Evolutionary conservation across 2,113 vertebrate genomes (phyloP).

Genomic region (Paracyprichromis sp.): DNA sequence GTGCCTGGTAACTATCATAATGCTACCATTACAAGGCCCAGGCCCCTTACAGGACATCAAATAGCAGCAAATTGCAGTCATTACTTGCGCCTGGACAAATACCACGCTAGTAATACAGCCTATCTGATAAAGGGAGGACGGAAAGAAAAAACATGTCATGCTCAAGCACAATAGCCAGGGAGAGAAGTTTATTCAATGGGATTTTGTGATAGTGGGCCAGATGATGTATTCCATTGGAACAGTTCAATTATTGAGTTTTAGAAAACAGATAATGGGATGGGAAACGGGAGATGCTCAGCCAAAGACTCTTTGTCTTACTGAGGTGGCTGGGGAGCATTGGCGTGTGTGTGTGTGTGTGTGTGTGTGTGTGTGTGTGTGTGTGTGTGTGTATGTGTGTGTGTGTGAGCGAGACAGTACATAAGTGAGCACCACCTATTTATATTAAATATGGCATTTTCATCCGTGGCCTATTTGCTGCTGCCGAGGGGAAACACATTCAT

Average conservation of each 20-base stretch:
- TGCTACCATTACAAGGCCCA: constrained; percentile 42
- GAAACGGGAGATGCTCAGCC: constrained; percentile 36
- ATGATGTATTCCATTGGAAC: constrained; percentile 59
- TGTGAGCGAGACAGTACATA: constrained; percentile 26
- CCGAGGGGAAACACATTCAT: constrained; percentile 33
- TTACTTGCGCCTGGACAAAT: constrained; percentile 53
- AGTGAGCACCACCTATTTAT: constrained; percentile 51
- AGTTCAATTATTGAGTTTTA: constrained; percentile 68
- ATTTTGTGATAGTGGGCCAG: constrained; percentile 33
- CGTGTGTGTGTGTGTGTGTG: accelerated
- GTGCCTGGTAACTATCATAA: constrained; percentile 49
- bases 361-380: not conserved
- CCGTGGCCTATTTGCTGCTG: constrained; percentile 43
- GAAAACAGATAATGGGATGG: constrained; percentile 59
- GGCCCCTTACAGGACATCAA: constrained; percentile 42
- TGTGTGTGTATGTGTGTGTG: accelerated
- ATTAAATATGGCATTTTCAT: constrained; percentile 65
- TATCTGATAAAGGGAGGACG: constrained; percentile 6
- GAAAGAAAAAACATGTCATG: constrained; percentile 9
- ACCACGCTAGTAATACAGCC: constrained; percentile 32
- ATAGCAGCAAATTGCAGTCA: constrained; percentile 59
- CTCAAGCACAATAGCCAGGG: constrained; percentile 35
- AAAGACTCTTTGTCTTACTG: constrained; percentile 55
- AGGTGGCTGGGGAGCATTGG: not conserved
- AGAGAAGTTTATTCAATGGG: constrained; percentile 49